Evolutionary conservation across 2,797 vertebrate genomes (phyloP), one percentile per base, ranked within the genome.

Genomic region (Alauda arvensis): DNA sequence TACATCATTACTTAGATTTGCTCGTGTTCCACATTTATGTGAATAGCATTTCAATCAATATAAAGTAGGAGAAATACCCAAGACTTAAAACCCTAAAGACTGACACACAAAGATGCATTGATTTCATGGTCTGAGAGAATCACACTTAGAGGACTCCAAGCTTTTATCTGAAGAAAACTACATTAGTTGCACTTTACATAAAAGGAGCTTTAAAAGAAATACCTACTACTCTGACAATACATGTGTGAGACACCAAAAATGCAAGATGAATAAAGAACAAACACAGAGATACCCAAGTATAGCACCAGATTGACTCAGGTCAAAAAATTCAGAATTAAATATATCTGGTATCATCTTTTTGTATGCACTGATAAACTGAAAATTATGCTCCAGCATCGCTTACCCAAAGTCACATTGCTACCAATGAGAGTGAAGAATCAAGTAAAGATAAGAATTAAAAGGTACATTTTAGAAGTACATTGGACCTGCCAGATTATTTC

Each of bases 231-330:
- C 52, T 61, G 37, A 69, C 42, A 66, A 61, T 29, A 59, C 12
- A 2, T 5, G 6, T 29, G 14, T 71, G 46, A 78, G 86, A 57
- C 37, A 51, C 20, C 17, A 51, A 66, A 65, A 78, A 84, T 82
- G 25, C 21, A 77, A 84, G 56, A 59, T 20, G 10, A 37, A 57
- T 40, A 55, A 88, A 26, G 15, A 88, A 57, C 0, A 0, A 69
- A 49, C 0, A 0, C 15, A 84, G 46, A 33, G 23, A 14, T 19
- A 56, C 7, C 14, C 2, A 3, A 42, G 6, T 11, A 40, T 5
- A 78, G 33, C 18, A 56, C 7, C 2, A 1, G 39, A 63, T 3
- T 59, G 34, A 53, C 5, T 63, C 40, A 61, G 81, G 20, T 7
- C 26, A 53, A 29, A 18, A 68, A 57, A 53, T 46, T 72, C 49